Evolutionary conservation across 2,888 invertebrate genomes (phyloP).

Genomic region (Drosophila kanekoi): DNA sequence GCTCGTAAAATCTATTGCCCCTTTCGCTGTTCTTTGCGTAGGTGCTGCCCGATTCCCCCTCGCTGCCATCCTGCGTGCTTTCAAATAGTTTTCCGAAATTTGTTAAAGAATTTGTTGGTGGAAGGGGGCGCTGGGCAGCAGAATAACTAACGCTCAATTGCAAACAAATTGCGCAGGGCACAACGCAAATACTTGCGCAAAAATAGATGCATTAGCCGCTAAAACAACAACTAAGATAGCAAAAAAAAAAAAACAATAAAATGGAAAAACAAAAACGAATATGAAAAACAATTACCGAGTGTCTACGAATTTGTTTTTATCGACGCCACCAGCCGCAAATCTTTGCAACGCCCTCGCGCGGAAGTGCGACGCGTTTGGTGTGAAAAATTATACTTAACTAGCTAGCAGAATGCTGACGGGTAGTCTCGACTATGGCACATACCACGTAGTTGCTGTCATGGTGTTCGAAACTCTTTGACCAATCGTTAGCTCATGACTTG

Average conservation of each 20-base stretch:
- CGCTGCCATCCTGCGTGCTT: conserved; percentile 1
- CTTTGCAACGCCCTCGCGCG: conserved; percentile 5
- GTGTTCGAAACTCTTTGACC: no score
- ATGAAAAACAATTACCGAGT: conserved; percentile 39
- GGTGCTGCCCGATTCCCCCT: not conserved
- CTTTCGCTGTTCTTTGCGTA: conserved; percentile 10
- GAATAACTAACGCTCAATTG: conserved; percentile 52
- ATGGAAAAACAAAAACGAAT: conserved; percentile 21
- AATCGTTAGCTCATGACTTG: no score
- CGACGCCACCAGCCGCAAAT: conserved; percentile 31
- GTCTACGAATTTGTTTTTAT: conserved; percentile 55
- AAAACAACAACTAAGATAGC: conserved; percentile 24
- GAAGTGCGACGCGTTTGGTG: conserved; percentile 43
- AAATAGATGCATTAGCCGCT: conserved; percentile 40
- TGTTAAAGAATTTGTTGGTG: conserved; percentile 4
- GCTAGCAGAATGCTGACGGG: conserved; percentile 1
- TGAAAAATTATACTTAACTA: conserved; percentile 54
- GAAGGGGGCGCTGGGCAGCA: no score
- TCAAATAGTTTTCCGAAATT: conserved; percentile 32
- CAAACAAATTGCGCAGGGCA: conserved; percentile 73
- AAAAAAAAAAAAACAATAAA: conserved; percentile 5
- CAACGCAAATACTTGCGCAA: conserved; percentile 11
- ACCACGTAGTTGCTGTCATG: conserved; percentile 6
- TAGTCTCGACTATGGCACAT: conserved; percentile 16
- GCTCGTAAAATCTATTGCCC: conserved; percentile 31